These are phyloP conservation scores for Sclerodermus sp. DNA, from an alignment of 2,888 invertebrate genomes.

Conservation along the genomic window DNA sequence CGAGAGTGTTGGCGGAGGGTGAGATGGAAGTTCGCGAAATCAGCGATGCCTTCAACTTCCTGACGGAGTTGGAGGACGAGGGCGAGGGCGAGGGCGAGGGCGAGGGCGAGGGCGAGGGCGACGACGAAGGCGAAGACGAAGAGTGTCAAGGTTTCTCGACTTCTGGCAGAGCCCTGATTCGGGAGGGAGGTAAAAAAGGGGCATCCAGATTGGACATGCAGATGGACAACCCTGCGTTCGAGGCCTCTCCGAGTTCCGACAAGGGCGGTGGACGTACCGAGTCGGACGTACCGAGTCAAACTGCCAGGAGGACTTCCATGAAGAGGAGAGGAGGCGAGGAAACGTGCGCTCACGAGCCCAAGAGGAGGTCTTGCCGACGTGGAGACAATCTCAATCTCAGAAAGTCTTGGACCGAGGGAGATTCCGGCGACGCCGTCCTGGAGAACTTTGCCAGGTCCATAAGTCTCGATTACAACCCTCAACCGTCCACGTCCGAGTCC, in stretches of 20 bases:
- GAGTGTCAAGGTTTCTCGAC: too few species aligned
- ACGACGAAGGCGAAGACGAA: neutral
- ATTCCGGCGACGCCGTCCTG: neutral
- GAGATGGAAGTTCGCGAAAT: conserved; percentile 42
- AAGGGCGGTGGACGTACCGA: neutral
- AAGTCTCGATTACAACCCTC: conserved; percentile 16
- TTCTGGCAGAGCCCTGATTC: neutral
- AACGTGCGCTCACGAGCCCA: conserved; percentile 8
- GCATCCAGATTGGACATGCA: neutral
- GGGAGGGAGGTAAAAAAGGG: neutral
- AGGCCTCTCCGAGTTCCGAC: conserved; percentile 4
- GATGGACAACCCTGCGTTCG: conserved; percentile 12
- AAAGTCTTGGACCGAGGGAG: too few species aligned
- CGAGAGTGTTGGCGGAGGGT: too few species aligned
- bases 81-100: neutral
- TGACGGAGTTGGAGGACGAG: conserved; percentile 44
- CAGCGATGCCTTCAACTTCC: conserved; percentile 49
- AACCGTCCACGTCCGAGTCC: conserved; percentile 12
- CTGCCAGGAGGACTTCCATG: neutral
- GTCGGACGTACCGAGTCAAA: neutral
- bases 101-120: conserved; percentile 27
- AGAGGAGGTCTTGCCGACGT: conserved; percentile 12
- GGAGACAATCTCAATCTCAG: conserved; percentile 1
- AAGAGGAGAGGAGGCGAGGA: conserved; percentile 18
- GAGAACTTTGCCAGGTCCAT: conserved; percentile 18